These are phyloP conservation scores for Heliconius cydno DNA, from an alignment of 2,888 invertebrate genomes.

Conservation along the genomic window DNA sequence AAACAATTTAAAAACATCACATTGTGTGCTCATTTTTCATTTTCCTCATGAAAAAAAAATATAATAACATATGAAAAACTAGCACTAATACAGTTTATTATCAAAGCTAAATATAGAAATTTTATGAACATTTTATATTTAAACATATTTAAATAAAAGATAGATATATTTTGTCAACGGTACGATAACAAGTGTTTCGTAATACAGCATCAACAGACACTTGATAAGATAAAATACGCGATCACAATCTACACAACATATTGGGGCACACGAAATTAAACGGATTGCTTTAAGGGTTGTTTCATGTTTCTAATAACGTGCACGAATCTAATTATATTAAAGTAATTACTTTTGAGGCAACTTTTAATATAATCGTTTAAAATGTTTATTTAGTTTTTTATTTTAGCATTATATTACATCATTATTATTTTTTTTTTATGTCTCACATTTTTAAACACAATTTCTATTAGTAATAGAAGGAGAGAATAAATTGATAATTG, in stretches of 20 bases:
- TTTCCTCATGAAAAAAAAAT: too few relatives aligned
- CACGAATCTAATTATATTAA: conserved; percentile 9
- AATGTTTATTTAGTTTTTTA: not conserved
- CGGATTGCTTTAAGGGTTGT: conserved; percentile 44
- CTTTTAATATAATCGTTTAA: not conserved
- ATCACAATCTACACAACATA: conserved; percentile 55
- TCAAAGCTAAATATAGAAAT: not conserved
- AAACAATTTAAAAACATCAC: too few relatives aligned
- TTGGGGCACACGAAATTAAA: conserved; percentile 55
- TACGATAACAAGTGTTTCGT: conserved; percentile 57
- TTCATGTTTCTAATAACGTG: conserved; percentile 35
- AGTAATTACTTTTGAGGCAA: conserved; percentile 5
- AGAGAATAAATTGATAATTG: too few relatives aligned
- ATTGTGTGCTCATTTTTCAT: too few relatives aligned
- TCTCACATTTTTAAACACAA: too few relatives aligned
- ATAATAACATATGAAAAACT: not conserved
- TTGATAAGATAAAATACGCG: conserved; percentile 63
- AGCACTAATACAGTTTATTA: not conserved
- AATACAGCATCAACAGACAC: conserved; percentile 69
- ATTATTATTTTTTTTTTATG: too few relatives aligned
- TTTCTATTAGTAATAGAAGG: too few relatives aligned
- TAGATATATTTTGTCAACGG: conserved; percentile 52
- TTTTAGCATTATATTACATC: too few relatives aligned
- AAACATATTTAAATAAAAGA: not conserved
- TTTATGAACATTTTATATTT: not conserved